Evolutionary conservation across 2,888 invertebrate genomes (phyloP).

Genomic region (Formica aserva): DNA sequence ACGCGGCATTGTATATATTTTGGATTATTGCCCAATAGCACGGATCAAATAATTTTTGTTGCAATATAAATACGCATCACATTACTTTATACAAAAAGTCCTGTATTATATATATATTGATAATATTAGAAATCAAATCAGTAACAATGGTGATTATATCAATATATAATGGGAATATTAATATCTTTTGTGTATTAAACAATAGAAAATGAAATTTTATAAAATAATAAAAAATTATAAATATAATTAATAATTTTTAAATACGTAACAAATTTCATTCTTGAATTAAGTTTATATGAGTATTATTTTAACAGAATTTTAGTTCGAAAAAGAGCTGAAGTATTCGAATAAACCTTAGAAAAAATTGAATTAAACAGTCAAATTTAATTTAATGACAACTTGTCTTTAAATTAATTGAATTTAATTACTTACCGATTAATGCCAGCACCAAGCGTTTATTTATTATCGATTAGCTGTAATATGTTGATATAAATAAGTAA

Average conservation of each 20-base stretch:
- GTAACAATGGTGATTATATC: slow-evolving; percentile 29
- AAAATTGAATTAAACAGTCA: not conserved
- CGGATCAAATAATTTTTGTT: slow-evolving; percentile 48
- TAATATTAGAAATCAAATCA: slow-evolving; percentile 41
- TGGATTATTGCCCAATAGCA: slow-evolving; percentile 32
- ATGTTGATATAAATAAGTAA: slow-evolving; percentile 1
- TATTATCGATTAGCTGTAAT: not conserved
- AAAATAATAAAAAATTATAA: not conserved
- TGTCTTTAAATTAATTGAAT: not conserved
- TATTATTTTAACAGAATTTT: not conserved
- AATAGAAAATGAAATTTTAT: slow-evolving; percentile 6
- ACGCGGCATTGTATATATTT: slow-evolving; percentile 50
- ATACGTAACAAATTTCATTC: not conserved
- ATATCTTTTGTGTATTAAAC: not conserved
- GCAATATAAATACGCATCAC: slow-evolving; percentile 51
- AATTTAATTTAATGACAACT: not conserved
- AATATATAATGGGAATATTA: slow-evolving; percentile 13
- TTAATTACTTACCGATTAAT: not conserved
- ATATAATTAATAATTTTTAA: not conserved
- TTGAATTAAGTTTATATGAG: not conserved
- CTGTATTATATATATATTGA: slow-evolving; percentile 25
- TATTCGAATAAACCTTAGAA: not conserved
- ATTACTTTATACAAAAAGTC: slow-evolving; percentile 42
- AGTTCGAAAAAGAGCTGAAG: not conserved
- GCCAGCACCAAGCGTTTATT: not conserved